Evolutionary conservation across 92 coral and sea anemone species (phyloP), one percentile per base, ranked within the genome.

Genomic region (Pocillopora meandrina): DNA sequence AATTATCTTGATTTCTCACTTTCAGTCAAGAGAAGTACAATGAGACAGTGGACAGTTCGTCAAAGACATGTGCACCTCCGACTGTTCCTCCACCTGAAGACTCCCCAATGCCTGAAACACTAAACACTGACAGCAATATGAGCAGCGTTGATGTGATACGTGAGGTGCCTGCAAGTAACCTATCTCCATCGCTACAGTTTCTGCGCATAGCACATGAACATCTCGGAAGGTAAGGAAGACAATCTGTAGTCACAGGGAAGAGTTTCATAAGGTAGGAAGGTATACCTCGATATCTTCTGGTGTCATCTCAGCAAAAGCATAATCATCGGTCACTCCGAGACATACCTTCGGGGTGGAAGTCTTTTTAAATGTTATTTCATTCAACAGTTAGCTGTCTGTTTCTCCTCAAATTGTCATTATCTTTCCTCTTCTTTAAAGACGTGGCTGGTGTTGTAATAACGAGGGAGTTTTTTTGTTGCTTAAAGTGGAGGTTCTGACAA

Each of bases 381-480:
- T 3, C 8, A 42, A 3, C 8, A 42, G 8, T 42, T 42, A 42
- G 0, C 8, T 42, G 52, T 42, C 52, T 42, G 10, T 14, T 15
- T 23, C 26, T 14, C 12, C 17, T 16, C 71, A 12, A 61, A 33
- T 79, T 52, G 34, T 20, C 1, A 49, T n/a, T 18, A 19, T 10
- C 56, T 18, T 14, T 23, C 3, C 23, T 82, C 7, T 80, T 12
- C 3, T 55, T 67, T 57, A 3, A 3, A 97, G 99, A 35, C 94
- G 99, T 20, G 95, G 97, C 13, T 97, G 99, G 99, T 97, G 99
- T 85, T 91, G 98, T 72, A 97, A 89, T 65, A 92, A 92, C 65
- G 98, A 95, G 71, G 99, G 99, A 12, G 87, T 82, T 9, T 97
- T 97, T 86, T 80, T 97, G 84, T 79, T 97, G 55, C 91, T 91